Percentiles rank a stretch among this genome's conserved stretches.
These are phyloP conservation scores for Penaeus vannamei DNA, from an alignment of 1,140 invertebrate genomes.

Conservation along the genomic window DNA sequence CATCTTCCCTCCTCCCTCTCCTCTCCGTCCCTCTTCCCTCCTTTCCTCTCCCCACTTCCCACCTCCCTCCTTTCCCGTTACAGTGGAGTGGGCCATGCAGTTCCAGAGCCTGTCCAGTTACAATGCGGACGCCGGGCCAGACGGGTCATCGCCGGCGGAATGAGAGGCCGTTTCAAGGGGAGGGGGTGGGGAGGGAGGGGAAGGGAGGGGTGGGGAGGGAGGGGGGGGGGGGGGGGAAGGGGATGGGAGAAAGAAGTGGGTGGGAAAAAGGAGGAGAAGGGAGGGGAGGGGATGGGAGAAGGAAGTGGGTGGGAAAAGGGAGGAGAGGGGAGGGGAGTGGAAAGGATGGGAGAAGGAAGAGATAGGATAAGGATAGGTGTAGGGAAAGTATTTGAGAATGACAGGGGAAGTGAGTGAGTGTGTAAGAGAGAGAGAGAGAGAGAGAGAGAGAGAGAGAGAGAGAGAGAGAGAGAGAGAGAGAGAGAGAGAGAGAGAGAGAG, in stretches of 20 bases:
- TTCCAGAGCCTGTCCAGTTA: background rate
- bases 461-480: no score
- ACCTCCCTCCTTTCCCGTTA: background rate
- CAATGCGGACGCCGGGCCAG: background rate
- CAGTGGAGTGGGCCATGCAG: background rate
- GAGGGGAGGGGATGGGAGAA: background rate
- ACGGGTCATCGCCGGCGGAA: background rate
- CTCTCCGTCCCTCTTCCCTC: no score
- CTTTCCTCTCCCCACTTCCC: no score
- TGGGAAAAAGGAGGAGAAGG: background rate
- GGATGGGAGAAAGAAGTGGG: background rate
- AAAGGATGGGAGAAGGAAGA: background rate
- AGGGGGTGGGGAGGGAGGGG: background rate
- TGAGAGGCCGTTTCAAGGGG: background rate
- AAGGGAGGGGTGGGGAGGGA: background rate
- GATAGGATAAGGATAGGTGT: no score
- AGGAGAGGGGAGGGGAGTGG: conserved; percentile 23
- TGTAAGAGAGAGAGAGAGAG: no score
- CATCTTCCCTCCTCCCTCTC: no score
- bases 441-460: no score
- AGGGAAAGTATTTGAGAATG: no score
- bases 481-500: background rate
- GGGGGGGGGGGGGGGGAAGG: background rate
- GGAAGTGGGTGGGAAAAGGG: background rate
- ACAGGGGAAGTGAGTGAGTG: background rate